Percentiles rank a stretch among this genome's conserved stretches.
phyloP scores from a whole-genome alignment of 1,140 invertebrate species.

The Heliconius nattereri region DNA sequence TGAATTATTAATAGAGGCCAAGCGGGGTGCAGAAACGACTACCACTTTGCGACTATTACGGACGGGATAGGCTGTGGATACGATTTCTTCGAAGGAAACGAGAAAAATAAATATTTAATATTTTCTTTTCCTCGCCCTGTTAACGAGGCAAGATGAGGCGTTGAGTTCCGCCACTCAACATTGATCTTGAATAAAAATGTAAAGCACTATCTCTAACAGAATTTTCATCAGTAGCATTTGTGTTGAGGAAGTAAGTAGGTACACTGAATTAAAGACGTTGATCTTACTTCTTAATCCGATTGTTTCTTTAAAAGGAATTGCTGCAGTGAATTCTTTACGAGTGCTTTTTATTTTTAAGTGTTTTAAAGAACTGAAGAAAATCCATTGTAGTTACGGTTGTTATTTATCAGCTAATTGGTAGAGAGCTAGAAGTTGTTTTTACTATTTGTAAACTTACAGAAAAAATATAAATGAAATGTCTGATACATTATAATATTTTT shows the following conservation, averaged over 20 bases:
- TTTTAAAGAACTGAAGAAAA: neutral
- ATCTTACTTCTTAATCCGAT: neutral
- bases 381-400: neutral
- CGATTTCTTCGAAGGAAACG: too few species aligned
- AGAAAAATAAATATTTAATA: too few species aligned
- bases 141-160: too few species aligned
- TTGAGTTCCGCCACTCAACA: too few species aligned
- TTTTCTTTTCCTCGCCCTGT: too few species aligned
- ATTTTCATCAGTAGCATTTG: neutral
- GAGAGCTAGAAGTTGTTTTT: neutral
- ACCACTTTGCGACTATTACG: too few species aligned
- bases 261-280: neutral
- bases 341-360: neutral
- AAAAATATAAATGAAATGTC: neutral
- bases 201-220: neutral
- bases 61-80: too few species aligned
- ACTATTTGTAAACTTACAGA: neutral
- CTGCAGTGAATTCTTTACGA: neutral
- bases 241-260: neutral
- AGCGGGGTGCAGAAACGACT: too few species aligned
- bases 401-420: conserved; percentile 3
- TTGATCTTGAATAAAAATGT: too few species aligned
- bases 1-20: too few species aligned
- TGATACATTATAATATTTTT: too few species aligned
- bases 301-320: neutral